Evolutionary conservation across 2,888 invertebrate species (phyloP).

Genomic region (Lithophane ornitopus): DNA sequence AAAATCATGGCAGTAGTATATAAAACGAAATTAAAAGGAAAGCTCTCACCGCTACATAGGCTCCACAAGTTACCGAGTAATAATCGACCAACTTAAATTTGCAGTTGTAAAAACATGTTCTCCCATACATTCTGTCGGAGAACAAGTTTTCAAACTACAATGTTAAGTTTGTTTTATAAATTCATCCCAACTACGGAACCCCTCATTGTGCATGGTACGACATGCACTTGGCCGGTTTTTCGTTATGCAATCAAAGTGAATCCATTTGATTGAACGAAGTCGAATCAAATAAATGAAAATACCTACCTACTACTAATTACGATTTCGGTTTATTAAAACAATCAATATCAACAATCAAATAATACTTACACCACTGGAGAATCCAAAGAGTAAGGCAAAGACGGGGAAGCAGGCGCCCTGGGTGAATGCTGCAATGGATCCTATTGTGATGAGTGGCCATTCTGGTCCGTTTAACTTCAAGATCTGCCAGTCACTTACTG

Average conservation of each 20-base stretch:
- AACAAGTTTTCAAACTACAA: too few relatives aligned
- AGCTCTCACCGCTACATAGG: too few relatives aligned
- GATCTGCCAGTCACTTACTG: conserved; percentile 87
- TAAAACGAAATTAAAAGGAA: too few relatives aligned
- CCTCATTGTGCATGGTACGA: too few relatives aligned
- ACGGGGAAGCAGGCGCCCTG: conserved; percentile 92
- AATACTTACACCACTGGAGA: conserved; percentile 90
- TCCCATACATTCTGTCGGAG: too few relatives aligned
- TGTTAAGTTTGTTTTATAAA: too few relatives aligned
- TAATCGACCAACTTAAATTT: too few relatives aligned
- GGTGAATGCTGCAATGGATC: conserved; percentile 91
- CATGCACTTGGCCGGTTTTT: too few relatives aligned
- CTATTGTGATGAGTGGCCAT: conserved; percentile 91
- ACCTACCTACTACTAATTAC: not conserved
- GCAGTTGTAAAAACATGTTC: too few relatives aligned
- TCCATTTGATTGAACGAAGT: not conserved
- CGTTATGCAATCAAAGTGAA: not conserved
- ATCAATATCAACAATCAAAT: not conserved
- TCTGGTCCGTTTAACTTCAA: conserved; percentile 92
- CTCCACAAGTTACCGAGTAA: too few relatives aligned
- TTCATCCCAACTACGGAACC: too few relatives aligned
- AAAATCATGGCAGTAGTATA: too few relatives aligned
- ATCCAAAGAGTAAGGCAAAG: conserved; percentile 93
- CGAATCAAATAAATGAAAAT: not conserved
- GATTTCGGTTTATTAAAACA: not conserved